These are phyloP conservation scores for Stegodyphus dumicola DNA, from an alignment of 1,140 invertebrate genomes.

Conservation along the genomic window DNA sequence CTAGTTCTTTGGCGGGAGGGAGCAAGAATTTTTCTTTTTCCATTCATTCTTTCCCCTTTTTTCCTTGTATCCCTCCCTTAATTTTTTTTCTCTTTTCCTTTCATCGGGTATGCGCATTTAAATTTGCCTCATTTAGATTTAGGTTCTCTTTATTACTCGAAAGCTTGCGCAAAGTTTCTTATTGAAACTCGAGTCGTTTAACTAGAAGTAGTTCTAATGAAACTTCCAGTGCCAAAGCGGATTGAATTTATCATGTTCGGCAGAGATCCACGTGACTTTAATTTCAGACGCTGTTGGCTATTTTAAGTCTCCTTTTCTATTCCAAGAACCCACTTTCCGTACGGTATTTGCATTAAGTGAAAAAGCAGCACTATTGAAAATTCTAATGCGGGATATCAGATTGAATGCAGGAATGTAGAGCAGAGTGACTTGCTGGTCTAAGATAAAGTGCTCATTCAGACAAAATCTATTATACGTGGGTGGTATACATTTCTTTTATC, in stretches of 20 bases:
- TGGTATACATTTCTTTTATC: too few relatives aligned
- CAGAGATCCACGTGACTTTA: neutral
- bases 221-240: neutral
- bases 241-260: slow-evolving; percentile 8
- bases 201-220: slow-evolving; percentile 5
- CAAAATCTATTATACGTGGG: too few relatives aligned
- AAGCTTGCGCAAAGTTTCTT: neutral
- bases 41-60: too few relatives aligned
- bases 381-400: too few relatives aligned
- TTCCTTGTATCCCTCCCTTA: too few relatives aligned
- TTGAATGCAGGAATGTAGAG: too few relatives aligned
- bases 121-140: slow-evolving; percentile 16
- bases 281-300: neutral
- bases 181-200: neutral
- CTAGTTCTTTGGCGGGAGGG: slow-evolving; percentile 3
- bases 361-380: too few relatives aligned
- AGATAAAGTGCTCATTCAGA: too few relatives aligned
- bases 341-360: too few relatives aligned
- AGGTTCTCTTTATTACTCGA: slow-evolving; percentile 7
- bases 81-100: neutral
- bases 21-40: neutral
- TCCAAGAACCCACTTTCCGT: too few relatives aligned
- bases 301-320: neutral
- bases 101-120: slow-evolving; percentile 25
- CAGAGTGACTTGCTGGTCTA: too few relatives aligned